A percentile compares a stretch with the other conserved stretches of the same genome.
phyloP scores from a whole-genome alignment of 1,140 invertebrate species.

The Calephelis nemesis region DNA sequence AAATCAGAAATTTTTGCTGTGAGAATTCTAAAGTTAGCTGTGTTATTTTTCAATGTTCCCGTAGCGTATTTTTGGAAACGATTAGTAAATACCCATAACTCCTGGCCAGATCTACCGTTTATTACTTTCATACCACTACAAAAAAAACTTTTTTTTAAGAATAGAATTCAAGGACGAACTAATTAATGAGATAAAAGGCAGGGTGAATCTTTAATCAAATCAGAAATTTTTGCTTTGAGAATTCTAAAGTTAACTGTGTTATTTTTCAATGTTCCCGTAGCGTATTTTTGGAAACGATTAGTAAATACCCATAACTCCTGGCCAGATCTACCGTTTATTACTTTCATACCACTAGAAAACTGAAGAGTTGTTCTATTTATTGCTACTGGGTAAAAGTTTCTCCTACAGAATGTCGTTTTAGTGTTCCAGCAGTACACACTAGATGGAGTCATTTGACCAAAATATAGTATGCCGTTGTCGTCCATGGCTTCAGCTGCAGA shows the following conservation, averaged over 20 bases:
- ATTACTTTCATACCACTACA: not conserved
- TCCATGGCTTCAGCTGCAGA: slow-evolving; percentile 4
- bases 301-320: not conserved
- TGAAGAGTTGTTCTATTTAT: slow-evolving; percentile 1
- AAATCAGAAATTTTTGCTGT: not conserved
- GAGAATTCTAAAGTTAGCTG: not conserved
- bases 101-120: not conserved
- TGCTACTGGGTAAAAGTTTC: not conserved
- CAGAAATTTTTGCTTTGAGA: not conserved
- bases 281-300: not conserved
- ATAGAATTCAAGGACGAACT: too few species aligned
- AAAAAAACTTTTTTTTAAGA: too few species aligned
- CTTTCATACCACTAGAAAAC: not conserved
- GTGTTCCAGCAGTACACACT: slow-evolving; percentile 4
- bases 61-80: not conserved
- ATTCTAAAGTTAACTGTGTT: not conserved
- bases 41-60: not conserved
- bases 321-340: not conserved
- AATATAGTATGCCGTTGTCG: not conserved
- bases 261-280: not conserved
- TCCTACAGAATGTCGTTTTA: not conserved
- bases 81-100: not conserved
- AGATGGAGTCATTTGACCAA: not conserved
- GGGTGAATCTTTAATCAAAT: not conserved
- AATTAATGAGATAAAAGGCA: not conserved